Base-by-base conservation (phyloP, 2,888 invertebrate species). In the Drepana falcataria region DNA sequence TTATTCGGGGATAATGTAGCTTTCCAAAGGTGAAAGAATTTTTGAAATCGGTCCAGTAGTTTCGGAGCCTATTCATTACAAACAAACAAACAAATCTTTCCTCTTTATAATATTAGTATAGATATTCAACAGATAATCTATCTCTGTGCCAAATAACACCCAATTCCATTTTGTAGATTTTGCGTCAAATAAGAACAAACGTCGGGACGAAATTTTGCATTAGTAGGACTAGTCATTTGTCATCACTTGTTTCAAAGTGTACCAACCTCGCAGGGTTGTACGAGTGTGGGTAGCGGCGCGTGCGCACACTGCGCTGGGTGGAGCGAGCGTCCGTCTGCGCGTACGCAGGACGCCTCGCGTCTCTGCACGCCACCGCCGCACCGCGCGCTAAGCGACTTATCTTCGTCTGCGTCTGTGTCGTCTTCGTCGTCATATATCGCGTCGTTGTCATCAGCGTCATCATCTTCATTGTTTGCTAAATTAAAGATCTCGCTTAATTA, bases 331-430 rank as follows among this genome's bases (percentile, higher is more conserved):
- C 92, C 91, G 48, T 90, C 89, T 3, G 89, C 84, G 44, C 89
- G 83, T 6, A 92, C 91, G 68, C 93, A 93, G 2, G 91, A 91
- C 0, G 92, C 91, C 51, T 91, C 92, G 1, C 93, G 75, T 33
- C 92, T 77, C 73, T 93, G 93, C 47, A 93, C 86, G 0, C 93
- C 93, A 21, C 93, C 93, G 1, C 93, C 93, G 60, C 93, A 93
- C 52, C 82, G 85, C 1, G 85, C 75, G 3, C 55, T 51, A 0
- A 9, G 2, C 44, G 44, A 44, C 9, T 6, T 44, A n/a, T 75
- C 79, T 37, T 79, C 75, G 9, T 81, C 79, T 7, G 81, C 82
- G 0, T 73, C 73, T 0, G 81, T 79, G 1, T 84, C 81, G 35
- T 76, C 85, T 4, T 86, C 85, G 37, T 85, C 85, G n/a, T 86